Conservation (phyloP, 2,113 vertebrate genomes). For the Craseonycteris thonglongyai region DNA sequence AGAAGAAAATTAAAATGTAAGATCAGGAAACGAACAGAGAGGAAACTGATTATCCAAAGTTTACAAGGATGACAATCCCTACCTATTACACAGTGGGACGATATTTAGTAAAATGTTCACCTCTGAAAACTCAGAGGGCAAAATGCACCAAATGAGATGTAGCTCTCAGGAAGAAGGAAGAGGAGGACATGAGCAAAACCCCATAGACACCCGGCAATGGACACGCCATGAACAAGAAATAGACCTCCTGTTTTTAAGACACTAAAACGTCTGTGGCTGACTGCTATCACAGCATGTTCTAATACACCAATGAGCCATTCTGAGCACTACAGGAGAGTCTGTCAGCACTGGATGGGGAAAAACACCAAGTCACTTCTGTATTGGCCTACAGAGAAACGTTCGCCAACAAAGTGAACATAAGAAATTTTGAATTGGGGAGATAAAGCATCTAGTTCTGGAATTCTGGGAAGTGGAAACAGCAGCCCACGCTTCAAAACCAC, state of each 20-base stretch:
- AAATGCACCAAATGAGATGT: neutral
- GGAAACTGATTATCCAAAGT: neutral
- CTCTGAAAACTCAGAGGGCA: neutral
- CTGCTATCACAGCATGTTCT: neutral
- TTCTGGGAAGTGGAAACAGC: neutral
- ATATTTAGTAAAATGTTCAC: neutral
- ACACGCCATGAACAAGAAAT: neutral
- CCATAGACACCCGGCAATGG: neutral
- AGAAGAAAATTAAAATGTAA: neutral
- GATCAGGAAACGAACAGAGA: neutral
- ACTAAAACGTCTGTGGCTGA: neutral
- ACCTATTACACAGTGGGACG: fast-evolving
- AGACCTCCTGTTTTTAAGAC: neutral
- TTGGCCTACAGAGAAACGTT: neutral
- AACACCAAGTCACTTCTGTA: neutral
- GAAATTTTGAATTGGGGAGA: neutral
- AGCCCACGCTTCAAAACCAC: neutral
- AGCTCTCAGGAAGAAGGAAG: neutral
- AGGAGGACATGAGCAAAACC: fast-evolving
- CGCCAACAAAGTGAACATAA: neutral
- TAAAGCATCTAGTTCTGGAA: neutral
- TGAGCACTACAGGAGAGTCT: neutral
- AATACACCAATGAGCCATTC: neutral
- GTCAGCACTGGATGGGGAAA: neutral
- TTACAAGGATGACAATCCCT: neutral